phyloP scores from a whole-genome alignment of 2,888 invertebrate species.

The Caenorhabditis uteleia region DNA sequence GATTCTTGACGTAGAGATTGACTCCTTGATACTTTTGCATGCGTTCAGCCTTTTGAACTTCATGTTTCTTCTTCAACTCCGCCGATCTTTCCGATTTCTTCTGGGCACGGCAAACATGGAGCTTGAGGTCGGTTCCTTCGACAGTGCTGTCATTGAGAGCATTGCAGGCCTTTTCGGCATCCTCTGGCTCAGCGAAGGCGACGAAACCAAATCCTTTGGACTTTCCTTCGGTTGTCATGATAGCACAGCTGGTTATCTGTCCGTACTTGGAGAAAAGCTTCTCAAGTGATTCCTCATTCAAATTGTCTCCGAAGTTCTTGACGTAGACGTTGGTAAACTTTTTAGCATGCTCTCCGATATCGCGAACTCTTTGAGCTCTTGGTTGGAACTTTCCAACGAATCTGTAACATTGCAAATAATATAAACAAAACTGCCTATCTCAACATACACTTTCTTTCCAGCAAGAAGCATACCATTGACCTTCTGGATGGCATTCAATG shows the following conservation, averaged over 20 bases:
- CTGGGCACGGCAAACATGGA: slow-evolving; percentile 97
- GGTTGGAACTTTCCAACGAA: slow-evolving; percentile 98
- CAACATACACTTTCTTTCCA: slow-evolving; percentile 83
- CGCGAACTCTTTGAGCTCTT: slow-evolving; percentile 95
- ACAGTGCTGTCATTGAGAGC: slow-evolving; percentile 33
- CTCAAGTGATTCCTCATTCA: slow-evolving; percentile 91
- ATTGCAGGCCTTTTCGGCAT: slow-evolving; percentile 79
- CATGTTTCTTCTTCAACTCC: slow-evolving; percentile 93
- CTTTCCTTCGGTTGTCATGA: slow-evolving; percentile 63
- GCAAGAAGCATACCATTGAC: slow-evolving; percentile 98
- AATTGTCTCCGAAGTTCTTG: slow-evolving; percentile 95
- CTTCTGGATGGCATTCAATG: slow-evolving; percentile 89
- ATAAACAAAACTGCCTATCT: background rate
- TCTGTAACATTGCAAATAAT: slow-evolving; percentile 69
- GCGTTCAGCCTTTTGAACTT: slow-evolving; percentile 80
- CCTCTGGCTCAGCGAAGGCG: slow-evolving; percentile 93
- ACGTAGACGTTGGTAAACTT: slow-evolving; percentile 96
- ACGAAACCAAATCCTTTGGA: slow-evolving; percentile 97
- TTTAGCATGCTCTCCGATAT: slow-evolving; percentile 89
- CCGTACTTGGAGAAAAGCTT: slow-evolving; percentile 81
- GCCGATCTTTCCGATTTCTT: slow-evolving; percentile 97
- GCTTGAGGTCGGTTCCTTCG: slow-evolving; percentile 49
- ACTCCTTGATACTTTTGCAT: slow-evolving; percentile 78
- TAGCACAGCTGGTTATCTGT: slow-evolving; percentile 56
- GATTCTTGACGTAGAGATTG: slow-evolving; percentile 97